Evolutionary conservation across 2,888 invertebrate genomes (phyloP), one percentile per base, ranked within the genome.

Genomic region (Nomada ruficornis): DNA sequence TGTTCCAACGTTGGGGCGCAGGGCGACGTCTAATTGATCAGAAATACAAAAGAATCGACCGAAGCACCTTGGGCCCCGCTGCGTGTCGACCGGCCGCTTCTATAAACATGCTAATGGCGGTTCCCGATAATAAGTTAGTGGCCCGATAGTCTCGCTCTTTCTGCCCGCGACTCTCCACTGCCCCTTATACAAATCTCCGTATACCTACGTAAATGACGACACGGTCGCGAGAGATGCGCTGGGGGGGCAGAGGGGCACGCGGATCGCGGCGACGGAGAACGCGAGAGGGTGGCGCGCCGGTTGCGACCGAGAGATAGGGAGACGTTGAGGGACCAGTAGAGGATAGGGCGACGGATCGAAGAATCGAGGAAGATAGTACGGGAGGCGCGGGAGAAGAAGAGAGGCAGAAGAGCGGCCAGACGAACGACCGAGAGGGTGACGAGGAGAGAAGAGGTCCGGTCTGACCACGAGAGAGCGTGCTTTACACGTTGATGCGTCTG

Each of bases 81-180:
- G 85, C 88, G 88, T 89, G 88, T 90, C 86, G 83, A 83, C 71
- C 87, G 77, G 83, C 89, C 89, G 83, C 87, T 91, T 90, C 88
- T 90, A 91, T 90, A 91, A 91, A 92, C 88, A 91, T 91, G 90
- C 90, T 92, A 91, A 92, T 92, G 88, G 91, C 88, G 90, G 86
- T 90, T 87, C 83, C 85, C 86, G 91, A 91, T 91, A 91, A 91
- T 92, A 91, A 92, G 89, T 90, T 89, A 89, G 89, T 87, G 89
- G 85, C 78, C 82, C 82, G 89, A 87, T 89, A 88, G 86, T 72
- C 77, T 44, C 60, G 60, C 57, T 26, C 54, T 55, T 55, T 78
- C 74, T 68, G 71, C 87, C 71, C 77, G 68, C 75, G 72, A 76
- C 76, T 52, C 52, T 42, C 52, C 52, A 18, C 60, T 57, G 47